Evolutionary conservation across 2,113 vertebrate species (phyloP).

Genomic region (Nothocercus nigrocapillus): DNA sequence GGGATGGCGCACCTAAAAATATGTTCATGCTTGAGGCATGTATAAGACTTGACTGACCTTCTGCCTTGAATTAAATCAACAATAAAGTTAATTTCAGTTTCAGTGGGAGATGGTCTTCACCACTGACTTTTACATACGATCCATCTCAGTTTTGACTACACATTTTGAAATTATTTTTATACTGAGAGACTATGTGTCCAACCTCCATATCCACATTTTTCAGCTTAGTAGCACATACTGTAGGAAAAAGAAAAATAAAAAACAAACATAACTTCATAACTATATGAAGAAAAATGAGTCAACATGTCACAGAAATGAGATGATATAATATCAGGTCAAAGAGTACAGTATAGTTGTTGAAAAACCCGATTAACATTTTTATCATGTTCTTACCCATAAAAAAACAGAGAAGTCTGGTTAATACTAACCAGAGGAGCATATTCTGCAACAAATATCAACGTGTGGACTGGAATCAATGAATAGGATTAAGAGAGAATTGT

Average conservation of each 20-base stretch:
- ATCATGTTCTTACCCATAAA: not conserved
- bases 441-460: not conserved
- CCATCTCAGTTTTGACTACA: not conserved
- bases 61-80: not conserved
- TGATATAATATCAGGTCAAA: not conserved
- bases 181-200: not conserved
- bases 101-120: not conserved
- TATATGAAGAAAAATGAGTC: not conserved
- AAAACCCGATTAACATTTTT: not conserved
- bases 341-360: not conserved
- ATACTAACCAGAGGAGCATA: not conserved
- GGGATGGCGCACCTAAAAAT: fast-evolving
- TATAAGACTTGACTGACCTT: not conserved
- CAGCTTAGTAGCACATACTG: not conserved
- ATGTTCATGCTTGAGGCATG: not conserved
- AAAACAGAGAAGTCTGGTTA: not conserved
- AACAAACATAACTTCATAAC: not conserved
- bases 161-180: not conserved
- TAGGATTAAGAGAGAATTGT: not conserved
- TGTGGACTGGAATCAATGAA: not conserved
- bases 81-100: not conserved
- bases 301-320: not conserved
- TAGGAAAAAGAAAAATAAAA: not conserved
- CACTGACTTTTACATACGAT: not conserved
- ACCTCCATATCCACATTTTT: not conserved